Evolutionary conservation across 2,888 invertebrate species (phyloP).

Genomic region (Acleris sparsana): DNA sequence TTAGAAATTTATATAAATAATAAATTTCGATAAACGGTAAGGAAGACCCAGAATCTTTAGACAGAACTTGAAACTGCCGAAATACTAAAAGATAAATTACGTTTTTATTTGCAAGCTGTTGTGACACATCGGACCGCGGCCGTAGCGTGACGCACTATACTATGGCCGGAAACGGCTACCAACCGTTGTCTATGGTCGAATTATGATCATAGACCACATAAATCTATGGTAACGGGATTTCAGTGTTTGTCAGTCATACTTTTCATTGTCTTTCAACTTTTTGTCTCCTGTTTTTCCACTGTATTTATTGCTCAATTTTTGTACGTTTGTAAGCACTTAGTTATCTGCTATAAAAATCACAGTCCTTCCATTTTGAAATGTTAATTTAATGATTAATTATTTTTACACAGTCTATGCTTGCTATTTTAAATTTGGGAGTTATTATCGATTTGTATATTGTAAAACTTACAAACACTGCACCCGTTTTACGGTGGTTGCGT

Average conservation of each 20-base stretch:
- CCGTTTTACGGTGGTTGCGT: constrained; percentile 62
- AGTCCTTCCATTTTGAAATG: constrained; percentile 20
- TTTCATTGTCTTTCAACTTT: constrained; percentile 10
- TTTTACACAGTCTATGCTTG: constrained; percentile 16
- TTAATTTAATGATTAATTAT: constrained; percentile 13
- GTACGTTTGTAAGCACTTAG: constrained; percentile 27
- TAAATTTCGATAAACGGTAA: too few species aligned
- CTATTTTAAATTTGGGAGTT: constrained; percentile 4
- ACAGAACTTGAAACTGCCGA: constrained; percentile 27
- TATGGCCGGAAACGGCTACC: constrained; percentile 69
- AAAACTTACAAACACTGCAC: constrained; percentile 41
- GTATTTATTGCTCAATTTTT: constrained; percentile 22
- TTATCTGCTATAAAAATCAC: constrained; percentile 18
- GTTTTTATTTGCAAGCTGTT: constrained; percentile 76
- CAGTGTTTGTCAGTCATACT: constrained; percentile 41
- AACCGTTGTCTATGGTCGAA: constrained; percentile 67
- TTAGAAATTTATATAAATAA: too few species aligned
- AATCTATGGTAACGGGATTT: constrained; percentile 60
- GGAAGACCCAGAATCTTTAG: neutral
- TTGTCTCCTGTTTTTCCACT: constrained; percentile 12
- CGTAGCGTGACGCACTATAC: constrained; percentile 70
- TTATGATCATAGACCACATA: constrained; percentile 60
- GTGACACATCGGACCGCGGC: constrained; percentile 62
- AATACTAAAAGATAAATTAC: constrained; percentile 30
- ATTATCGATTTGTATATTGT: constrained; percentile 18